Base-by-base conservation (phyloP, 1,140 invertebrate species). In the Centruroides vittatus region DNA sequence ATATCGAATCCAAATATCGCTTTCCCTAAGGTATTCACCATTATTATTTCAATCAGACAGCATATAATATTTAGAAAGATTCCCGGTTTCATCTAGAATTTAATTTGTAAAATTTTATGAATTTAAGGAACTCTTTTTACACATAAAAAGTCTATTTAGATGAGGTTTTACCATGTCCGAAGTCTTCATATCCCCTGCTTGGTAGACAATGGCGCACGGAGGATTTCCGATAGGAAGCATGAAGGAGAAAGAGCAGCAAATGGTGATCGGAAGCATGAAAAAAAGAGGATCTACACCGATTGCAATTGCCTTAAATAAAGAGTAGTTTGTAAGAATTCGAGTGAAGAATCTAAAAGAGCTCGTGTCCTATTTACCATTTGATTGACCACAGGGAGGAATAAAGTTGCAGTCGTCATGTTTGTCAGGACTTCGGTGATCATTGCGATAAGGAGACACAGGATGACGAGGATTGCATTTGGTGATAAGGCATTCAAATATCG, bases 161-260 rank as follows among this genome's bases (percentile, higher is more conserved):
- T 41, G 41, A 2, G 8, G 41, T 59, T 46, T 50, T 63, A 70
- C 68, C 68, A 70, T 68, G 13, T 70, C 66, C 7, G 61, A 58
- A 4, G 47, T 58, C 11, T 57, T 67, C 53, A 71, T 66, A 34
- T 67, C 60, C 7, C 74, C 76, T 56, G 68, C 69, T 3, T 73
- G 66, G 62, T 74, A 77, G 3, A 75, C 76, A 61, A 78, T 75
- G 11, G 76, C 75, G 63, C 78, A 78, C 7, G 76, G 75, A 7
- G 76, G 74, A 7, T 76, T 76, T 13, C 72, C 72, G 7, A 76
- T 72, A 9, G 77, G 77, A 53, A 78, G 67, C 72, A 76, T 73
- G 67, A 74, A 78, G 5, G 75, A 72, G 59, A 74, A 78, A 11
- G 73, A 76, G 8, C 65, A 68, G 10, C 52, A 72, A 58, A 59